phyloP scores from a whole-genome alignment of 1,140 invertebrate species.

The Nylanderia fulva region DNA sequence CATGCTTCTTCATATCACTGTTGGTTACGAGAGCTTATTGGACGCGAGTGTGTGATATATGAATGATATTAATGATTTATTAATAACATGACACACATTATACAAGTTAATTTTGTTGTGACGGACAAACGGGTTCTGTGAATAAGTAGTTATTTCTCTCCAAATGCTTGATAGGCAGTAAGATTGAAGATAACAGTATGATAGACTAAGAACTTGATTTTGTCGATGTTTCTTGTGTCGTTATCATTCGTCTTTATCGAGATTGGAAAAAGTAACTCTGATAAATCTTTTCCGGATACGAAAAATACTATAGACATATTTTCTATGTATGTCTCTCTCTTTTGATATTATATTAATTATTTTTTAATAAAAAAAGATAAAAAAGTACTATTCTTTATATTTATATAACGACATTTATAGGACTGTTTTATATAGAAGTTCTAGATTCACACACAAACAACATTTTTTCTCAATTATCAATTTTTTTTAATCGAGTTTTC shows the following conservation, averaged over 20 bases:
- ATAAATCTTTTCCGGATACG: not conserved
- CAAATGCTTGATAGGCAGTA: conserved; percentile 1
- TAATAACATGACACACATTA: conserved; percentile 32
- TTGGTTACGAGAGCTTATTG: conserved; percentile 30
- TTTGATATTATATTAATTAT: not conserved
- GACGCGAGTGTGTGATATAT: conserved; percentile 21
- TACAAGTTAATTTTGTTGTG: conserved; percentile 26
- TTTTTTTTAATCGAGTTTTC: not conserved
- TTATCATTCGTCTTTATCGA: conserved; percentile 18
- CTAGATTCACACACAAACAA: too few relatives aligned
- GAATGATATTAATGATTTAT: conserved; percentile 41
- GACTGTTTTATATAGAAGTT: not conserved
- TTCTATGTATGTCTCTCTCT: not conserved
- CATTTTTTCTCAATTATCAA: not conserved
- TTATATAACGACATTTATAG: not conserved
- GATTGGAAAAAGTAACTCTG: conserved; percentile 17
- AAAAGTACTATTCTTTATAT: not conserved
- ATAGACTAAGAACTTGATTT: conserved; percentile 25
- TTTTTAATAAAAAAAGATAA: not conserved
- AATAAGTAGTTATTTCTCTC: conserved; percentile 11
- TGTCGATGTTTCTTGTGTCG: not conserved
- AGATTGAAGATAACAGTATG: conserved; percentile 2
- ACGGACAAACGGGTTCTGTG: conserved; percentile 3
- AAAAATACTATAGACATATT: not conserved
- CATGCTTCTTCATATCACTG: conserved; percentile 25